Evolutionary conservation across 2,113 vertebrate genomes (phyloP), one percentile per base, ranked within the genome.

Genomic region (Oenanthe melanoleuca): DNA sequence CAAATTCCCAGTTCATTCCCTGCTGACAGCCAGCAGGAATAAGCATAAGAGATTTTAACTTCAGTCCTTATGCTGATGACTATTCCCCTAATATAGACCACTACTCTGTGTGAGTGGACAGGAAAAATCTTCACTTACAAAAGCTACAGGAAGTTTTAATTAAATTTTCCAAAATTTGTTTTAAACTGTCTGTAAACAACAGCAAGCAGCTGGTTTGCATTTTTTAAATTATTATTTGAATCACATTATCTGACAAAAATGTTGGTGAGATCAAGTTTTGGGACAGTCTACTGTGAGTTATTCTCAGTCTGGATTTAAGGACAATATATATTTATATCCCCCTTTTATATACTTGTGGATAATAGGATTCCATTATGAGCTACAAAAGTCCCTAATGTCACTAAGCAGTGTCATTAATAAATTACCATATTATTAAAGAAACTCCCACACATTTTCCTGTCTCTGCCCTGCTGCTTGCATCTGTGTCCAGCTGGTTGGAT

Each of bases 221-320:
- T 80, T 70, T 88, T 90, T 53, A 63, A 40, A 47, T 66, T 29
- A 24, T 49, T 45, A 25, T 86, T 90, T 91, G 34, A 55, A 84
- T 83, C 61, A 29, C 52, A 74, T 63, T 95, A 83, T 95, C 56
- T 84, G 65, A 86, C 49, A 95, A 94, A 97, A 89, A 86, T 86
- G 72, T 84, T 78, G 75, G 86, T 90, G 86, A 92, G 75, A 37
- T 84, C 75, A 71, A 86, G 60, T 78, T 90, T 74, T 93, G 77
- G 72, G 86, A 73, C 52, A 44, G 14, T 40, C n/a, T n/a, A 4
- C 26, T 50, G 11, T 40, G 44, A 70, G 21, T 77, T 92, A 74
- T 22, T 20, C 12, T 92, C 14, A 38, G 47, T 67, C 61, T 88
- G 60, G 38, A 23, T 80, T 88, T 56, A 67, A 92, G 64, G 22